phyloP scores from a whole-genome alignment of 2,888 invertebrate genomes.

The Ochlodes sylvanus region DNA sequence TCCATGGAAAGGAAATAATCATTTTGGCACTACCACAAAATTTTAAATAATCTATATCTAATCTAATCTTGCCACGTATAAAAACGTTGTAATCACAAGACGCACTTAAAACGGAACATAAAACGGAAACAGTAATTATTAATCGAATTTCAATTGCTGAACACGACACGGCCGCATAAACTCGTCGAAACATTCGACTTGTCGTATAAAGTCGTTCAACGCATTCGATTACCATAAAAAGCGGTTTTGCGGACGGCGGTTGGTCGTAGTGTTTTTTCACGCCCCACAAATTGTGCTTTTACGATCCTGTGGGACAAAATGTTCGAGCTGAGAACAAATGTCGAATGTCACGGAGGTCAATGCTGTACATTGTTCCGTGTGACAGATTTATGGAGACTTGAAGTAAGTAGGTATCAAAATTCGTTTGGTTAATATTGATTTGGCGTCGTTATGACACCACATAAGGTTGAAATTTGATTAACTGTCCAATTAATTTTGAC shows the following conservation, averaged over 20 bases:
- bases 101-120: background rate
- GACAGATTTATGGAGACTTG: background rate
- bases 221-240: slow-evolving; percentile 25
- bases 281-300: slow-evolving; percentile 27
- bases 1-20: too few relatives aligned
- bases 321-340: slow-evolving; percentile 7
- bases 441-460: background rate
- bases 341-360: slow-evolving; percentile 13
- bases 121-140: background rate
- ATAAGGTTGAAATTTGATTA: too few relatives aligned
- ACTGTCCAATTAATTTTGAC: too few relatives aligned
- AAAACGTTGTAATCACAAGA: background rate
- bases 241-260: slow-evolving; percentile 2
- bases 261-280: slow-evolving; percentile 18
- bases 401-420: background rate
- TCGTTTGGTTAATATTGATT: background rate
- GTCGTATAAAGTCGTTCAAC: slow-evolving; percentile 7
- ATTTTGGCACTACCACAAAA: too few relatives aligned
- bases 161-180: background rate
- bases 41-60: too few relatives aligned
- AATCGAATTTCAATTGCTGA: background rate
- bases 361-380: slow-evolving; percentile 1
- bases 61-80: background rate
- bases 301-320: slow-evolving; percentile 13
- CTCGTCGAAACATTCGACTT: slow-evolving; percentile 9